Base-by-base conservation (phyloP, 2,888 invertebrate species). In the Pseudoips prasinana region DNA sequence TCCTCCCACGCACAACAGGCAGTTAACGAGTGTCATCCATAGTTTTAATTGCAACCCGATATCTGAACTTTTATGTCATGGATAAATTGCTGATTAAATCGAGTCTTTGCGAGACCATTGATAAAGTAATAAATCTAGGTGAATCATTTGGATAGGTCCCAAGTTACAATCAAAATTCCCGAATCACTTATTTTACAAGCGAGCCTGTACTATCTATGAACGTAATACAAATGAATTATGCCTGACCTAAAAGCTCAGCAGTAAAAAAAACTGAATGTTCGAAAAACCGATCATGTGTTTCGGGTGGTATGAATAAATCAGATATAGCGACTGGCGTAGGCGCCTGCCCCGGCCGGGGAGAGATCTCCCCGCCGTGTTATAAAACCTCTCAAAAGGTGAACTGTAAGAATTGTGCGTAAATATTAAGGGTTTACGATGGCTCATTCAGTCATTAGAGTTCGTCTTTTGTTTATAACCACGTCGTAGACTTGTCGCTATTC, bases 221-320 rank as follows among this genome's bases (percentile, higher is more conserved):
- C n/a, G 29, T 22, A 10, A 51, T 47, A 46, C 30, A 49, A 52
- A 29, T 42, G 42, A 51, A 32, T 40, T 35, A 22, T 25, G 26
- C 24, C 36, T 49, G 38, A 42, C 26, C 51, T 67, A 65, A 71
- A 73, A 73, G 62, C 60, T 64, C 58, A 55, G 58, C 66, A 72
- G 62, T 72, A 75, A 77, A 78, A 70, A 64, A 63, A 68, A 67
- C 63, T 67, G 67, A 64, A 61, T 66, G 71, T 70, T 70, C 71
- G 70, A 80, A 80, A 83, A 83, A 80, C 74, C 78, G 79, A 79
- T 84, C 84, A 81, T 83, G 79, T 80, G 80, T 76, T 78, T 77
- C 72, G 82, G 85, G 82, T 78, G 81, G 78, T 84, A 79, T 84
- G 82, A 86, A 86, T 86, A 85, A 86, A 87, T 86, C 79, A 86